Base-by-base conservation (phyloP, 2,113 vertebrate species). In the Coturnix japonica region DNA sequence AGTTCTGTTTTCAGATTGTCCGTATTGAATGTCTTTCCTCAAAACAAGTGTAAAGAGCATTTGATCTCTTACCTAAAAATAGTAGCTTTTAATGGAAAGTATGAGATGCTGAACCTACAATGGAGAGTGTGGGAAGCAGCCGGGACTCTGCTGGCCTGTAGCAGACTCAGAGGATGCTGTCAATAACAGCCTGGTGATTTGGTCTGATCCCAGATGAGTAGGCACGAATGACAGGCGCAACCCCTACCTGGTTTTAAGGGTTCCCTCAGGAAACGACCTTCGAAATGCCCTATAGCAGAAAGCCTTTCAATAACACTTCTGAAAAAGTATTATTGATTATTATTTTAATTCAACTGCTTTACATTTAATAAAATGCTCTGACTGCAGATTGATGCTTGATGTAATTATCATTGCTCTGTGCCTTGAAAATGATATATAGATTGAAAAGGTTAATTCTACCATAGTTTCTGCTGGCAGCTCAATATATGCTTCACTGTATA, bases 11-110 rank as follows among this genome's bases (percentile, higher is more conserved):
- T 89, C 56, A 81, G 49, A 72, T 81, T 4, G 4, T 76, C 63
- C 78, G 28, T 53, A 22, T 56, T 87, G 72, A 92, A 89, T 74
- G 71, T 28, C 35, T 85, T 93, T 47, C 54, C 71, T 87, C 81
- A 74, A 95, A 95, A 88, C 80, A 91, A 91, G 74, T 65, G 66
- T 77, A 89, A 82, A 81, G 67, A 92, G n/a, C 51, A 49, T 94
- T 90, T 91, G 85, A 94, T 92, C 2, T 12, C 79, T 18, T 82
- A 35, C 43, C 85, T 71, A 94, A 94, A 95, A 94, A 94, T 79
- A 91, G 90, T 28, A 6, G 51, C 33, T 94, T 89, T 90, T 91
- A 96, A 82, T 75, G 44, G 90, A 90, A 85, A 74, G 22, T 41
- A 44, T 51, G 49, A 89, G 81, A 85, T 64, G 57, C 84, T 85